These are phyloP conservation scores for Drosophila phalerata DNA, from an alignment of 2,888 invertebrate species.

Conservation along the genomic window DNA sequence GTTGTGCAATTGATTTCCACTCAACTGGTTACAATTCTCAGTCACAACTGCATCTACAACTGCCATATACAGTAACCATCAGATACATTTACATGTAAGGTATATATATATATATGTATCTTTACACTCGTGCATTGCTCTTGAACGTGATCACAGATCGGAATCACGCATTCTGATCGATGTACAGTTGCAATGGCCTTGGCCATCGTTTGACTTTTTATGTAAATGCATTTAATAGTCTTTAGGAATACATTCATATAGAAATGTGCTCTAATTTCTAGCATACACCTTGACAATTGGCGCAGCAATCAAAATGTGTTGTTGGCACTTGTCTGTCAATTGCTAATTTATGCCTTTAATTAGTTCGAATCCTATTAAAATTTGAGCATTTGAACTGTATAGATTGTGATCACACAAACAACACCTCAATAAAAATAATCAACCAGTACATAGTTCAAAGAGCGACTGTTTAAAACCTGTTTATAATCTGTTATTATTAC, in stretches of 20 bases:
- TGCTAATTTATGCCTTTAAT: constrained; percentile 34
- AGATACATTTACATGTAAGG: constrained; percentile 9
- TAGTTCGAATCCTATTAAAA: background rate
- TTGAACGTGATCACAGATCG: constrained; percentile 49
- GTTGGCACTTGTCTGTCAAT: constrained; percentile 23
- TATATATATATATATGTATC: constrained; percentile 7
- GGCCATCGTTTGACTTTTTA: constrained; percentile 50
- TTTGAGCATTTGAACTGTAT: background rate
- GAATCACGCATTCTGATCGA: constrained; percentile 59
- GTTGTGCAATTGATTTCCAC: constrained; percentile 25
- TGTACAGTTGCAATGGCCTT: constrained; percentile 45
- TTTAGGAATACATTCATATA: constrained; percentile 2
- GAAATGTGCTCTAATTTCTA: constrained; percentile 16
- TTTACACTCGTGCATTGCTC: constrained; percentile 31
- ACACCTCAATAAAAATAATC: background rate
- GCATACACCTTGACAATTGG: constrained; percentile 17
- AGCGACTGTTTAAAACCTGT: background rate
- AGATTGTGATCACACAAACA: background rate
- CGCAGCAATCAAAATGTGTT: background rate
- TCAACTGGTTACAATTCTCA: constrained; percentile 21
- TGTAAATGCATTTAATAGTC: constrained; percentile 23
- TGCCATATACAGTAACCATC: constrained; percentile 9
- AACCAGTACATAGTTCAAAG: background rate
- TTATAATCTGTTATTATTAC: background rate
- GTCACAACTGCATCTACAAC: constrained; percentile 10